phyloP scores from a whole-genome alignment of 2,888 invertebrate species.

The Drepana falcataria region DNA sequence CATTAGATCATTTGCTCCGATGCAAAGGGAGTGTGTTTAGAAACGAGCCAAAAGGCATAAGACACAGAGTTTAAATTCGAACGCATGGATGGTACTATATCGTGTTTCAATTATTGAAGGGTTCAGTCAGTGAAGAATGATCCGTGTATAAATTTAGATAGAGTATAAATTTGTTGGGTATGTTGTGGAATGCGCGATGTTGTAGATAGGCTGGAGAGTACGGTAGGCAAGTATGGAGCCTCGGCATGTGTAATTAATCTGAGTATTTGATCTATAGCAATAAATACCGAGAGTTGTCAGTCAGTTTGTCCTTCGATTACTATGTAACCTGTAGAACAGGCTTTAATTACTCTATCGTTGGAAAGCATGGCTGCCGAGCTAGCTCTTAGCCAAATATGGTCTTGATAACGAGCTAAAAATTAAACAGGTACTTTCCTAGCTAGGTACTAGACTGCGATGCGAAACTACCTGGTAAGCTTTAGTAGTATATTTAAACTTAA shows the following conservation, averaged over 20 bases:
- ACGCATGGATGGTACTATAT: slow-evolving; percentile 39
- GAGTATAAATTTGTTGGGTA: slow-evolving; percentile 40
- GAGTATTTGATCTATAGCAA: slow-evolving; percentile 63
- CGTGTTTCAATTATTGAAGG: slow-evolving; percentile 59
- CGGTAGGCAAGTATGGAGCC: slow-evolving; percentile 44
- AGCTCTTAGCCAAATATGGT: slow-evolving; percentile 8
- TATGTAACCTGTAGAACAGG: slow-evolving; percentile 49
- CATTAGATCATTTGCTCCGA: slow-evolving; percentile 46
- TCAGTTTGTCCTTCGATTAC: slow-evolving; percentile 63
- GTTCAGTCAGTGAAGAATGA: slow-evolving; percentile 48
- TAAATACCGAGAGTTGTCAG: slow-evolving; percentile 60
- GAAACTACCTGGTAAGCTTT: too few species aligned
- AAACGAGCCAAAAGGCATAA: slow-evolving; percentile 40
- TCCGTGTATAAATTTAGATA: slow-evolving; percentile 42
- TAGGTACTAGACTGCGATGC: too few species aligned
- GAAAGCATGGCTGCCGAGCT: slow-evolving; percentile 27
- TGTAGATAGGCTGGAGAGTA: slow-evolving; percentile 40
- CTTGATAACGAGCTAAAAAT: slow-evolving; percentile 20
- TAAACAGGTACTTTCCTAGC: slow-evolving; percentile 6
- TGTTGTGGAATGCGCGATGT: slow-evolving; percentile 57
- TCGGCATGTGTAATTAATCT: slow-evolving; percentile 63
- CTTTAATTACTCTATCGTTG: slow-evolving; percentile 51
- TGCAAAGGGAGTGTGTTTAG: slow-evolving; percentile 33
- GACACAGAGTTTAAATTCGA: slow-evolving; percentile 48
- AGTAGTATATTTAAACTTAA: too few species aligned